Conservation (phyloP, 2,888 invertebrate species). For the Thecophora atra region DNA sequence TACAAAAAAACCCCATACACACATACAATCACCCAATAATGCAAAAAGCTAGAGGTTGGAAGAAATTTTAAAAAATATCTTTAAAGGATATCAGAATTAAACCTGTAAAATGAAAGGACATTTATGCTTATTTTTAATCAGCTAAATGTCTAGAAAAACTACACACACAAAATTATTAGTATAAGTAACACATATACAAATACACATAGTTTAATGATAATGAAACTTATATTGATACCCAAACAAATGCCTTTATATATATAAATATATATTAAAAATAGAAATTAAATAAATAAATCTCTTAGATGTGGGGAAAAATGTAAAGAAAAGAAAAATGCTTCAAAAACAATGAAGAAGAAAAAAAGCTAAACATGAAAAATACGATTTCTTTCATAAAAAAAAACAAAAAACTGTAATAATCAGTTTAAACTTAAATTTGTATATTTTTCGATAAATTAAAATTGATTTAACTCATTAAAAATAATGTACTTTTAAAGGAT, state of each 20-base stretch:
- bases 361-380: too few species aligned
- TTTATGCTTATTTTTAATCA: not conserved
- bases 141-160: not conserved
- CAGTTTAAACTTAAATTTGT: too few species aligned
- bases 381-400: too few species aligned
- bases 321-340: not conserved
- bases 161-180: too few species aligned
- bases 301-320: not conserved
- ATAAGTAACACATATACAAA: too few species aligned
- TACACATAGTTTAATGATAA: too few species aligned
- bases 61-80: not conserved
- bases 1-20: not conserved
- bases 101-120: not conserved
- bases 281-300: not conserved
- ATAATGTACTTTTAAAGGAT: too few species aligned
- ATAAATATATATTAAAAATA: not conserved
- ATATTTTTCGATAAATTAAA: too few species aligned
- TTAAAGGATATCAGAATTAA: not conserved
- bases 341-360: not conserved
- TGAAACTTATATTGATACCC: not conserved
- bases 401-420: too few species aligned
- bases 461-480: too few species aligned
- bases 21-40: not conserved
- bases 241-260: conserved; percentile 1
- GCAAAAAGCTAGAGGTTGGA: not conserved